Evolutionary conservation across 2,888 invertebrate species (phyloP).

Genomic region (Melangyna quadrimaculata): DNA sequence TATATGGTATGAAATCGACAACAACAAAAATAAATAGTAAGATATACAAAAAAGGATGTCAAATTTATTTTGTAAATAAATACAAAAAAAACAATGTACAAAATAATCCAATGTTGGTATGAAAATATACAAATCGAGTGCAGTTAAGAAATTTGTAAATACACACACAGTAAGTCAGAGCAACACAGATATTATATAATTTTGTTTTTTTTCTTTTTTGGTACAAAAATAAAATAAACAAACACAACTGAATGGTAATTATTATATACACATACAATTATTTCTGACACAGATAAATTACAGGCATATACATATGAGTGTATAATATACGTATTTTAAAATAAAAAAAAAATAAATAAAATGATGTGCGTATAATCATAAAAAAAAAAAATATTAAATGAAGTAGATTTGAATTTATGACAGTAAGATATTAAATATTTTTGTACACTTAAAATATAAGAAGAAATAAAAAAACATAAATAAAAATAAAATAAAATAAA

Average conservation of each 20-base stretch:
- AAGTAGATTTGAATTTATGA: conserved; percentile 24
- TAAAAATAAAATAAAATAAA: not conserved
- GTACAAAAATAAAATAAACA: conserved; percentile 3
- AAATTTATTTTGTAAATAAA: conserved; percentile 20
- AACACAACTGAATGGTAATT: conserved; percentile 25
- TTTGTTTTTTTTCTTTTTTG: not conserved
- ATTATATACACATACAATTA: conserved; percentile 20
- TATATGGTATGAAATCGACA: not conserved
- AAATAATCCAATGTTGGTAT: conserved; percentile 18
- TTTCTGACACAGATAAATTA: conserved; percentile 30
- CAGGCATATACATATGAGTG: conserved; percentile 10
- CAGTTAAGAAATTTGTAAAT: conserved; percentile 29
- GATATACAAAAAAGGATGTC: conserved; percentile 46
- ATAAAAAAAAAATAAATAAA: conserved; percentile 9
- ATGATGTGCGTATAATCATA: conserved; percentile 40
- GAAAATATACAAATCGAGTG: conserved; percentile 30
- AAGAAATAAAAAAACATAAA: conserved; percentile 13
- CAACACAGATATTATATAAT: conserved; percentile 22
- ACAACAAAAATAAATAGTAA: too few species aligned
- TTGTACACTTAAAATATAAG: conserved; percentile 25
- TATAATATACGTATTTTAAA: not conserved
- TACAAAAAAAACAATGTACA: not conserved
- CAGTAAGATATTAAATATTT: not conserved
- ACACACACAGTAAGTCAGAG: conserved; percentile 32
- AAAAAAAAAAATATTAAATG: conserved; percentile 39